Conservation (phyloP, 2,797 vertebrate genomes). For the Leptatherina wallacei region DNA sequence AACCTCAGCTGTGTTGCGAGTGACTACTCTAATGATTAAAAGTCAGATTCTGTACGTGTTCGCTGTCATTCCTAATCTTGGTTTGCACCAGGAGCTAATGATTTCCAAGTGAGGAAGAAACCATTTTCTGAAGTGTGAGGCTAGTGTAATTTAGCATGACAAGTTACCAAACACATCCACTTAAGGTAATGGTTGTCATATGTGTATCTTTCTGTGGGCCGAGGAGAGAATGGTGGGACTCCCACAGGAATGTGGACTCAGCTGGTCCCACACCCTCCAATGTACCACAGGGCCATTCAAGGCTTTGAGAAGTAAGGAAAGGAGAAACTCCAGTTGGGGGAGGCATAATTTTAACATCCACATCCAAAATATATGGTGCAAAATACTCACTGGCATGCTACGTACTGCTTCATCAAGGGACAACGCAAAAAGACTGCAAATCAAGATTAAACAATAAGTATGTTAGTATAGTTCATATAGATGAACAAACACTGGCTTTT, state of each 20-base stretch:
- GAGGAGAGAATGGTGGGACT: slow-evolving; percentile 57
- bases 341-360: slow-evolving; percentile 42
- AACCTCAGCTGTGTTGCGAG: slow-evolving; percentile 20
- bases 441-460: too few relatives aligned
- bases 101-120: slow-evolving; percentile 42
- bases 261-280: slow-evolving; percentile 57
- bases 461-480: not conserved
- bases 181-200: slow-evolving; percentile 77
- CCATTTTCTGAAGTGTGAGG: slow-evolving; percentile 45
- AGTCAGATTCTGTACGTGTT: slow-evolving; percentile 19
- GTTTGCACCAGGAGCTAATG: slow-evolving; percentile 29
- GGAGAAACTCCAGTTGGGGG: slow-evolving; percentile 28
- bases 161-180: slow-evolving; percentile 71
- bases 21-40: slow-evolving; percentile 25
- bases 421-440: not conserved
- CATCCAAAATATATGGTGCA: slow-evolving; percentile 42
- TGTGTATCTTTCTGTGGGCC: slow-evolving; percentile 61
- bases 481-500: slow-evolving; percentile 15
- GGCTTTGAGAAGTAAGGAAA: slow-evolving; percentile 45
- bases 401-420: not conserved
- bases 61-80: slow-evolving; percentile 17
- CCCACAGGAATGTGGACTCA: slow-evolving; percentile 80
- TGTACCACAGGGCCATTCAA: slow-evolving; percentile 32
- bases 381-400: slow-evolving; percentile 41
- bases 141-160: slow-evolving; percentile 69